These are phyloP conservation scores for Hoplostethus mediterraneus DNA, from an alignment of 2,797 vertebrate species.

Conservation along the genomic window DNA sequence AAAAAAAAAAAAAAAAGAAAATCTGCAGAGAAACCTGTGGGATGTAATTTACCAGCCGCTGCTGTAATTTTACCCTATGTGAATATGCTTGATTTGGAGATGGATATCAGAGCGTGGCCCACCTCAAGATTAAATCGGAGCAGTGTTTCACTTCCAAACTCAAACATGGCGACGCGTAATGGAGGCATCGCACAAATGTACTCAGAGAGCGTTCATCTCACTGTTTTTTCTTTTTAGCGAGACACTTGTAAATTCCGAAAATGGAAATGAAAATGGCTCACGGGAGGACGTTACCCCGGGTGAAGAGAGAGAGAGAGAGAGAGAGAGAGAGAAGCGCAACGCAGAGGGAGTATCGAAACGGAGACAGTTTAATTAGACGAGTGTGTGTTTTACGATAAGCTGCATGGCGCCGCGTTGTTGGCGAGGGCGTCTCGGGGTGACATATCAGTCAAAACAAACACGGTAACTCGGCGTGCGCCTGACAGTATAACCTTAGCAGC, in stretches of 20 bases:
- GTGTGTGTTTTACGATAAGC: background rate
- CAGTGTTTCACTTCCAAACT: slow-evolving; percentile 44
- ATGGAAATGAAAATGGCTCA: slow-evolving; percentile 6
- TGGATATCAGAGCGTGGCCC: slow-evolving; percentile 54
- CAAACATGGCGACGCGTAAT: slow-evolving; percentile 41
- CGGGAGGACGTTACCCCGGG: background rate
- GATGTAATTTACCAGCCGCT: slow-evolving; percentile 56
- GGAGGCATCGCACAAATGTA: slow-evolving; percentile 41
- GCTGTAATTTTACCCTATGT: slow-evolving; percentile 62
- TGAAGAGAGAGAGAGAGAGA: background rate
- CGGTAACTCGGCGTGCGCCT: background rate
- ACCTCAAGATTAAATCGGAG: slow-evolving; percentile 66
- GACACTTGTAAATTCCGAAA: slow-evolving; percentile 20
- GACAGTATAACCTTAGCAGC: too few relatives aligned
- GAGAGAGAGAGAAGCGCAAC: background rate
- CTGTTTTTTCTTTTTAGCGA: slow-evolving; percentile 33
- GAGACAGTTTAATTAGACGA: background rate
- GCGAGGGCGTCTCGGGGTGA: background rate
- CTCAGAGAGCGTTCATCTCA: slow-evolving; percentile 32
- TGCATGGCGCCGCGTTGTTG: too few relatives aligned
- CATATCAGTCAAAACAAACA: background rate
- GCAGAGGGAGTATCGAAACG: background rate
- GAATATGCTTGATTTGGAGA: slow-evolving; percentile 72
- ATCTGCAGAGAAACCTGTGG: slow-evolving; percentile 36
- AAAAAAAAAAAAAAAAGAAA: background rate